Conservation (phyloP, 2,797 vertebrate genomes). For the Dermochelys coriacea region DNA sequence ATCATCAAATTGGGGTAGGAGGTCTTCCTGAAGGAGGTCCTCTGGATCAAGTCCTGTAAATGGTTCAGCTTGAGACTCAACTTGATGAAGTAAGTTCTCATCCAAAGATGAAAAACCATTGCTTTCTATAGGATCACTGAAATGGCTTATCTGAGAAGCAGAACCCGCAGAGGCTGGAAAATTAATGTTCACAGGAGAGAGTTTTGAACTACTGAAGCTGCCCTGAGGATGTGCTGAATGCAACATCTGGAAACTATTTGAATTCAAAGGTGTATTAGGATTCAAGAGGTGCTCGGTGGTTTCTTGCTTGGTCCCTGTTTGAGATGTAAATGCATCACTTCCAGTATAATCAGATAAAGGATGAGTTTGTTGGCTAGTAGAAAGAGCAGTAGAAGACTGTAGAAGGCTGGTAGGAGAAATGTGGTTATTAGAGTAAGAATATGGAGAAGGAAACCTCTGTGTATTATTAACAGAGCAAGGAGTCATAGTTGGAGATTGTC, state of each 20-base stretch:
- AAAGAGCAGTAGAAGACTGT: slow-evolving; percentile 83
- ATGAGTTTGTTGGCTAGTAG: slow-evolving; percentile 79
- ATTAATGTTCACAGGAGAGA: slow-evolving; percentile 90
- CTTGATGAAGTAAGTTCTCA: slow-evolving; percentile 88
- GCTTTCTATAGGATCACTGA: slow-evolving; percentile 83
- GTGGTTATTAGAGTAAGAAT: slow-evolving; percentile 90
- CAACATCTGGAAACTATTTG: slow-evolving; percentile 88
- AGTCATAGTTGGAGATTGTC: slow-evolving; percentile 86
- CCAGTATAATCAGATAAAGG: slow-evolving; percentile 88
- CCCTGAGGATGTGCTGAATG: slow-evolving; percentile 88
- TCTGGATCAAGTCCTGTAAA: slow-evolving; percentile 91
- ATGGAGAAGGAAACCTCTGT: slow-evolving; percentile 88
- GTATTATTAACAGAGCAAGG: slow-evolving; percentile 88
- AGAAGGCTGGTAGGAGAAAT: slow-evolving; percentile 86
- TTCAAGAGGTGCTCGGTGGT: slow-evolving; percentile 83
- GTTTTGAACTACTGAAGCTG: slow-evolving; percentile 89
- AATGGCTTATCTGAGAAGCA: slow-evolving; percentile 87
- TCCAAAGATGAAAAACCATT: slow-evolving; percentile 92
- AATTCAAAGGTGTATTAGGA: slow-evolving; percentile 83
- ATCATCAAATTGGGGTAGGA: slow-evolving; percentile 93
- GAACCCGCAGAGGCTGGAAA: slow-evolving; percentile 87
- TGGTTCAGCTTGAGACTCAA: slow-evolving; percentile 86
- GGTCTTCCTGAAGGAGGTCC: slow-evolving; percentile 92
- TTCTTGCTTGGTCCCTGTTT: slow-evolving; percentile 86
- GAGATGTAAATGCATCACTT: slow-evolving; percentile 88